These are phyloP conservation scores for Pangasianodon hypophthalmus DNA, from an alignment of 2,113 vertebrate species.

Conservation along the genomic window DNA sequence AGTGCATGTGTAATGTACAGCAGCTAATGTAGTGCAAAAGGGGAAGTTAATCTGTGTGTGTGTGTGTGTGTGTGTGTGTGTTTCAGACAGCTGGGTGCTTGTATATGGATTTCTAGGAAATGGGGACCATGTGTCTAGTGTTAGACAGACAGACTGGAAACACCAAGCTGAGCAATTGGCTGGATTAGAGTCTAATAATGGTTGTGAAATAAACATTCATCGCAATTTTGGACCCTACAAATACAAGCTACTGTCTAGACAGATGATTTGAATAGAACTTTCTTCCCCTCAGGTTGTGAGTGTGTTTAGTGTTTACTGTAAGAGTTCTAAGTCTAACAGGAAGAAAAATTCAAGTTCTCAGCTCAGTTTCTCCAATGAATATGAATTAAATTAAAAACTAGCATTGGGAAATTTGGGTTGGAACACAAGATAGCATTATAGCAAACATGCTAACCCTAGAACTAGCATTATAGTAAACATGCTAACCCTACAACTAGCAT, in stretches of 20 bases:
- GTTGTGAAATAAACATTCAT: neutral
- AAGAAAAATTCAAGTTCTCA: neutral
- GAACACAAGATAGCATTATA: neutral
- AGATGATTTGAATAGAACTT: neutral
- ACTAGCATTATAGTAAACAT: neutral
- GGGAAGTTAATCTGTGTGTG: neutral
- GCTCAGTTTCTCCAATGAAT: neutral
- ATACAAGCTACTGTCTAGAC: neutral
- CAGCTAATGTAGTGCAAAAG: neutral
- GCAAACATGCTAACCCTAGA: neutral
- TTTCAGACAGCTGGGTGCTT: neutral
- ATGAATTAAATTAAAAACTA: neutral
- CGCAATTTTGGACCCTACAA: neutral
- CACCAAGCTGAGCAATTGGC: neutral
- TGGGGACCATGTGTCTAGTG: neutral
- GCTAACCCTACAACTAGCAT: no score
- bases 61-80: conserved; percentile 4
- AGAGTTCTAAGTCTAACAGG: neutral
- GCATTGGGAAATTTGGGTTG: neutral
- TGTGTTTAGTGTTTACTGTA: neutral
- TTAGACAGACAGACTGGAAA: neutral
- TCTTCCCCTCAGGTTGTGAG: neutral
- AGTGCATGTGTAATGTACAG: neutral
- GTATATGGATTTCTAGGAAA: neutral
- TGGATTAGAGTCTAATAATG: neutral